A percentile compares a stretch with the other conserved stretches of the same genome.
These are phyloP conservation scores for Pogona vitticeps DNA, from an alignment of 2,113 vertebrate genomes.

Conservation along the genomic window DNA sequence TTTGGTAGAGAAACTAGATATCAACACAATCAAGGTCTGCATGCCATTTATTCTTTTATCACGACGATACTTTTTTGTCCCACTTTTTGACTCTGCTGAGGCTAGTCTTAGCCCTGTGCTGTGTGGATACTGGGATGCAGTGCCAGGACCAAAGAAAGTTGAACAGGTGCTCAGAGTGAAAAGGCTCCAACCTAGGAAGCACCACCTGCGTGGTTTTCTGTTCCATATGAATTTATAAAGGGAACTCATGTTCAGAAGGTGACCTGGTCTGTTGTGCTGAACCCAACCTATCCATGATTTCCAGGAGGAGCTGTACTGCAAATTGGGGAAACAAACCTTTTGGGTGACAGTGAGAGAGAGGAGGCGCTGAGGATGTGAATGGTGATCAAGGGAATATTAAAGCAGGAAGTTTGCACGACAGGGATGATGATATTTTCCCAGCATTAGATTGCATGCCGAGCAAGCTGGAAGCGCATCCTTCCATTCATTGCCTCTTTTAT, in stretches of 20 bases:
- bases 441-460: not conserved
- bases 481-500: not conserved
- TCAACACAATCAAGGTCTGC: too few species aligned
- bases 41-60: too few species aligned
- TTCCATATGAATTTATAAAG: not conserved
- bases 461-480: not conserved
- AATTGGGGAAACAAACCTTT: too few species aligned
- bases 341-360: too few species aligned
- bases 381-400: not conserved
- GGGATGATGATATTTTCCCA: not conserved
- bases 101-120: too few species aligned
- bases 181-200: not conserved
- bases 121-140: too few species aligned
- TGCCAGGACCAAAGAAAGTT: too few species aligned
- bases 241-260: not conserved
- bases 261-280: not conserved
- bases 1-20: not conserved
- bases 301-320: not conserved
- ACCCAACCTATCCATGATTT: not conserved
- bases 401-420: not conserved
- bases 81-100: too few species aligned
- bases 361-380: not conserved
- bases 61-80: too few species aligned
- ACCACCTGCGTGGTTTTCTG: not conserved
- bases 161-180: too few species aligned